Percentiles rank a stretch among this genome's conserved stretches.
These are phyloP conservation scores for Temnothorax longispinosus DNA, from an alignment of 1,140 invertebrate species.

Conservation along the genomic window DNA sequence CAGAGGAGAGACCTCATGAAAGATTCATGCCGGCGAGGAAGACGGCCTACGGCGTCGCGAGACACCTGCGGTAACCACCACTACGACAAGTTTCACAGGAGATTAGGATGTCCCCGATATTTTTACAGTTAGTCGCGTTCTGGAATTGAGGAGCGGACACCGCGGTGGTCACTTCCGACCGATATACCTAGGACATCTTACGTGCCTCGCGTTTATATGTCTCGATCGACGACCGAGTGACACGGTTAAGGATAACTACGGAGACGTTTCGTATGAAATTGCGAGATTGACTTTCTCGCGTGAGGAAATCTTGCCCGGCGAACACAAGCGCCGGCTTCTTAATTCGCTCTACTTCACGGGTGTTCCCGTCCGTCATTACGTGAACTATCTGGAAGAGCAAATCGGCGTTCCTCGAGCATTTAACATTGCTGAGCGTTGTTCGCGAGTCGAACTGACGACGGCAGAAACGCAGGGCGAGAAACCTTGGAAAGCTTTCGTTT, in stretches of 20 bases:
- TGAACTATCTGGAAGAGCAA: not conserved
- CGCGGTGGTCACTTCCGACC: constrained; percentile 43
- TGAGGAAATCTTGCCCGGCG: not conserved
- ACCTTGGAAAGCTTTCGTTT: constrained; percentile 44
- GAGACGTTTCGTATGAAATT: not conserved
- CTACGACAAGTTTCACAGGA: constrained; percentile 29
- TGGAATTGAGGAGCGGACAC: constrained; percentile 22
- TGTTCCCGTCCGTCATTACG: not conserved
- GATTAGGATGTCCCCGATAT: constrained; percentile 66
- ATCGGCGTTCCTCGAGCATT: constrained; percentile 17
- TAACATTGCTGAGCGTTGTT: not conserved
- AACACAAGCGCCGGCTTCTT: not conserved
- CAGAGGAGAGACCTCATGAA: constrained; percentile 51
- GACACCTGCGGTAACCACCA: constrained; percentile 51
- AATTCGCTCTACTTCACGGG: constrained; percentile 10
- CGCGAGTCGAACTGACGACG: not conserved
- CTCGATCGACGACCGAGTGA: constrained; percentile 16
- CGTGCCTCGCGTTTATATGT: constrained; percentile 3
- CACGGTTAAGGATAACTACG: constrained; percentile 13
- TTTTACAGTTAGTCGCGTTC: constrained; percentile 64
- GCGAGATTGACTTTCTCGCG: constrained; percentile 15
- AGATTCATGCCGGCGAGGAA: constrained; percentile 54
- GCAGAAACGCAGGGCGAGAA: not conserved
- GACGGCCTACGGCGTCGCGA: constrained; percentile 32
- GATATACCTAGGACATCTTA: not conserved